Conservation (phyloP, 2,797 vertebrate genomes). For the Enteromius argenteus region DNA sequence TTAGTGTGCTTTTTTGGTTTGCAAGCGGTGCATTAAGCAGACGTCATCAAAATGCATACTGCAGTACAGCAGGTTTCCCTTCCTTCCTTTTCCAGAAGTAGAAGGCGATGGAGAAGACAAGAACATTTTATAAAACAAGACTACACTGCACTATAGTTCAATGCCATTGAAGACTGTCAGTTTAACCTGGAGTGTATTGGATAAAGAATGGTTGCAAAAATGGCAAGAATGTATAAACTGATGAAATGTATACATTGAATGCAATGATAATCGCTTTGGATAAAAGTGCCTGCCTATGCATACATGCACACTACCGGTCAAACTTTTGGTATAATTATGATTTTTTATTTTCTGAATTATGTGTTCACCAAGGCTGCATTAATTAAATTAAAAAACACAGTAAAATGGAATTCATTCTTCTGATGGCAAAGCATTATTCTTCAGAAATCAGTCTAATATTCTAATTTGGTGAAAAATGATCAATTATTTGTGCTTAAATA, state of each 20-base stretch:
- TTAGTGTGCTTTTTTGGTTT: conserved; percentile 28
- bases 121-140: neutral
- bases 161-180: neutral
- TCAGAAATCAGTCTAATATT: neutral
- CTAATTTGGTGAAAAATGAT: neutral
- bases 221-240: neutral
- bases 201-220: neutral
- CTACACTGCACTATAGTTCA: neutral
- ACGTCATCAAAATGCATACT: conserved; percentile 1
- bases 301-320: neutral
- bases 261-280: neutral
- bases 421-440: neutral
- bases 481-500: neutral
- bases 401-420: neutral
- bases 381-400: neutral
- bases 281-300: neutral
- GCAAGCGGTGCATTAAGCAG: conserved; percentile 3
- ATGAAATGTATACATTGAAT: neutral
- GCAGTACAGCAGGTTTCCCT: neutral
- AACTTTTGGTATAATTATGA: neutral
- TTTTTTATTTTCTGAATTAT: too few relatives aligned
- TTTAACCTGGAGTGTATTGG: neutral
- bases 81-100: neutral
- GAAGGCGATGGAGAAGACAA: neutral
- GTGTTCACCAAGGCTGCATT: neutral